Percentiles rank a stretch among this genome's conserved stretches.
Conservation (phyloP, 2,113 vertebrate species). For the Carassius carassius region DNA sequence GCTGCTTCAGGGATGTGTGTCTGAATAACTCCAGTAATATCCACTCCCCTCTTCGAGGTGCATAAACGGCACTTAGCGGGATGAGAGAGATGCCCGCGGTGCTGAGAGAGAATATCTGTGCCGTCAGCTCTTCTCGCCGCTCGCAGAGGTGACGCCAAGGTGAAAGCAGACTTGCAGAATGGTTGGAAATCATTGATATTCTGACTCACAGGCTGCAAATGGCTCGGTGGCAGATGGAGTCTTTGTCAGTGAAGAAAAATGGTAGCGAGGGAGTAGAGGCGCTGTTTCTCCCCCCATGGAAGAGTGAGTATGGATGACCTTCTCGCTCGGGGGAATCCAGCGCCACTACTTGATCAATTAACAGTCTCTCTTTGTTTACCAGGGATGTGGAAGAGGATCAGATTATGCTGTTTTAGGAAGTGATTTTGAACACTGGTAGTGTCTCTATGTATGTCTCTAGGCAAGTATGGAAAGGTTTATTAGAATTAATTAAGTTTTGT, state of each 20-base stretch:
- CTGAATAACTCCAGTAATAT: constrained; percentile 61
- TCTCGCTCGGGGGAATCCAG: constrained; percentile 76
- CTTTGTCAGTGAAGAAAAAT: constrained; percentile 97
- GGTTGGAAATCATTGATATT: constrained; percentile 96
- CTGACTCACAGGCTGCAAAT: constrained; percentile 90
- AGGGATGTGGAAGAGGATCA: constrained; percentile 70
- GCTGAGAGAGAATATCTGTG: constrained; percentile 64
- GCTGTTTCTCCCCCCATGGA: constrained; percentile 73
- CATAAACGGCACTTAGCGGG: constrained; percentile 69
- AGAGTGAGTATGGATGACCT: constrained; percentile 76
- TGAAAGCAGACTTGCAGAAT: constrained; percentile 84
- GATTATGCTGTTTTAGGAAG: constrained; percentile 67
- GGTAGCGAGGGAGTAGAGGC: constrained; percentile 82
- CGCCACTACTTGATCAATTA: constrained; percentile 78
- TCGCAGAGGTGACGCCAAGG: constrained; percentile 88
- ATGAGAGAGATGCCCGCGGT: constrained; percentile 52
- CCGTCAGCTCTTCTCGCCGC: constrained; percentile 77
- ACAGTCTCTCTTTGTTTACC: constrained; percentile 74
- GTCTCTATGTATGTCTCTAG: background rate
- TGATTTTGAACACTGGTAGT: background rate
- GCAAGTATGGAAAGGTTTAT: background rate
- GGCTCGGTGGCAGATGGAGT: constrained; percentile 95
- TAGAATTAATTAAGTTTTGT: background rate
- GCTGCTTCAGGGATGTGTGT: background rate
- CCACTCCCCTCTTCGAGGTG: constrained; percentile 55